Evolutionary conservation across 2,888 invertebrate species (phyloP), one percentile per base, ranked within the genome.

Genomic region (Agrochola macilenta): DNA sequence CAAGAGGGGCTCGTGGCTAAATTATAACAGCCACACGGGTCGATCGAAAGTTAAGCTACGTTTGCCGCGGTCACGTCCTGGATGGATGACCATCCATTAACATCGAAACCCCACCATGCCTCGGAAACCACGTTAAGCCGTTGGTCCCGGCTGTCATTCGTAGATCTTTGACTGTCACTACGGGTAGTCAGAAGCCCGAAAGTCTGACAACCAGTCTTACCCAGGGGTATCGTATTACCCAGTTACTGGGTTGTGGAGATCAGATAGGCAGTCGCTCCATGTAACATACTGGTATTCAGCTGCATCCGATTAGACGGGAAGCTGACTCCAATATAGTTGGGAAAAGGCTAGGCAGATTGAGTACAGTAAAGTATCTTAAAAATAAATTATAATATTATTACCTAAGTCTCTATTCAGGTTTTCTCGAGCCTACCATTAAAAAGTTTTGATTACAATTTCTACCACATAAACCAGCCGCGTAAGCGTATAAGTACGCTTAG

Each of bases 391-490:
- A 46, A 49, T 58, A 5, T 39, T n/a, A 60, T 52, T 49, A 8
- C 9, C 8, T 5, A 30, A 54, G 20, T 14, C n/a, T 39, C 5
- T 9, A 52, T 49, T 39, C 20, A 23, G 14, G 26, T 43, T 64
- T 57, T 81, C 80, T 57, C 14, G 2, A 64, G 30, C 20, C 46
- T 20, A 43, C 2, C 35, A 60, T 85, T 78, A 65, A 69, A 81
- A 82, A 78, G 57, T 85, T 83, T 69, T 74, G 60, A 83, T 78
- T 69, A 69, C 68, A 58, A 26, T 72, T 74, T 46, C 30, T 52
- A 46, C 68, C 57, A 64, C 57, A 69, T 52, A 74, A 76, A 70
- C 52, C 46, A 26, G 20, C 7, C 66, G 14, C 54, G 26, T 5
- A 61, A 20, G n/a, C 30, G 43, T 69, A 54, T 68, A 79, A 61